Conservation (phyloP, 2,888 invertebrate genomes). For the Drosophila peninsularis region DNA sequence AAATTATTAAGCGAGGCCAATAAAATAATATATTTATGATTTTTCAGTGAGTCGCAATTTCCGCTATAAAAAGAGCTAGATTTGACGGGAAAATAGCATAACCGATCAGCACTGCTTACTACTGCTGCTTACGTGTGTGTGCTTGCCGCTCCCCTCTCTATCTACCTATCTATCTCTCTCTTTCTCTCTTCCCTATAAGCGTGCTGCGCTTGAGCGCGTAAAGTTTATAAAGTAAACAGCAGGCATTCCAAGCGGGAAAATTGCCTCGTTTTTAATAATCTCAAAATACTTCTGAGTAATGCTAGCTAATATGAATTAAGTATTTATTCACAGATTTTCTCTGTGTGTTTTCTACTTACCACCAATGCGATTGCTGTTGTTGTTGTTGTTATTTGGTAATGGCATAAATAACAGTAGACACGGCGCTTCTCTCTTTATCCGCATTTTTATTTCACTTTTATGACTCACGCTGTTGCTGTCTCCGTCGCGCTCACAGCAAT, state of each 20-base stretch:
- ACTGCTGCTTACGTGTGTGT: conserved; percentile 44
- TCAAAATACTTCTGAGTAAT: conserved; percentile 53
- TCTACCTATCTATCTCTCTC: not conserved
- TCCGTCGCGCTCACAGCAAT: conserved; percentile 78
- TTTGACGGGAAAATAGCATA: conserved; percentile 8
- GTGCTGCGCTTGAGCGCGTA: conserved; percentile 62
- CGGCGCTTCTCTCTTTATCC: conserved; percentile 88
- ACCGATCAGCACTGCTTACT: conserved; percentile 9
- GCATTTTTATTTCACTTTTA: conserved; percentile 86
- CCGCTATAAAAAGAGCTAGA: conserved; percentile 12
- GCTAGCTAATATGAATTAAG: conserved; percentile 25
- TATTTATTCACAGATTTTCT: conserved; percentile 27
- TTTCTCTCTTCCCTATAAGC: conserved; percentile 11
- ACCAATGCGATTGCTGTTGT: conserved; percentile 60
- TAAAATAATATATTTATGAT: conserved; percentile 5
- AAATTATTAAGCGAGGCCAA: not conserved
- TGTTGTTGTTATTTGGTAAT: conserved; percentile 73
- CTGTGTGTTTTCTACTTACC: conserved; percentile 58
- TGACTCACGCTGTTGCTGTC: conserved; percentile 84
- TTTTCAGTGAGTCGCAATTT: not conserved
- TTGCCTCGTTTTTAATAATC: conserved; percentile 42
- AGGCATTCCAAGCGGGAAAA: conserved; percentile 69
- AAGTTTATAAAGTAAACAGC: conserved; percentile 66
- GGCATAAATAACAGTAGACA: conserved; percentile 88
- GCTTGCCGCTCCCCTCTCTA: not conserved